phyloP scores from a whole-genome alignment of 2,888 invertebrate genomes.

The Pyrrhosoma nymphula region DNA sequence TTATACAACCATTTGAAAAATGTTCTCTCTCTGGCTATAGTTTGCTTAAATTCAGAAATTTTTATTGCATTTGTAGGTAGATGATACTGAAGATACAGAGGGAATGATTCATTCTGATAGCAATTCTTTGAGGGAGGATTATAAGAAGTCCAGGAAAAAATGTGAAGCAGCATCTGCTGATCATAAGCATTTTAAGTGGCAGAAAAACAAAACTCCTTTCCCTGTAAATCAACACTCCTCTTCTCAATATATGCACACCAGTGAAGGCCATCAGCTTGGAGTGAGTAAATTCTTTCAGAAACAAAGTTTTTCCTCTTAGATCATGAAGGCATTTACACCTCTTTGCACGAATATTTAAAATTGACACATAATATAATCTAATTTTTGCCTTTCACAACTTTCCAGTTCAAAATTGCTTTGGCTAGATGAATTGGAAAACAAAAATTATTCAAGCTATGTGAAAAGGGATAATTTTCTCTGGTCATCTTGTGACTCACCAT shows the following conservation, averaged over 20 bases:
- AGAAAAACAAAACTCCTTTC: not conserved
- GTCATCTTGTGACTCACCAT: too few species aligned
- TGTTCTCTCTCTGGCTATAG: not conserved
- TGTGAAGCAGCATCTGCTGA: not conserved
- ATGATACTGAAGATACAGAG: constrained; percentile 25
- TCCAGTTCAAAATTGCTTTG: too few species aligned
- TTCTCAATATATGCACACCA: not conserved
- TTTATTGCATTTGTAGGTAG: constrained; percentile 38
- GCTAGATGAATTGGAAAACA: too few species aligned
- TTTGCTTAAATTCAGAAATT: too few species aligned
- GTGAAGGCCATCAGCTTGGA: constrained; percentile 14
- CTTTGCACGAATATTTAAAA: too few species aligned
- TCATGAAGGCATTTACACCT: too few species aligned
- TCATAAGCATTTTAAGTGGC: not conserved
- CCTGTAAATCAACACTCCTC: not conserved
- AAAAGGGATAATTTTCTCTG: too few species aligned
- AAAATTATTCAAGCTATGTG: too few species aligned
- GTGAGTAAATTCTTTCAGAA: constrained; percentile 16
- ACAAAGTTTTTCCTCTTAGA: not conserved
- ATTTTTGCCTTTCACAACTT: not conserved
- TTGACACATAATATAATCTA: too few species aligned
- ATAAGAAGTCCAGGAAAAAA: constrained; percentile 6
- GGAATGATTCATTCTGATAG: constrained; percentile 30
- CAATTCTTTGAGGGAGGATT: not conserved
- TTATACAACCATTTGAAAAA: not conserved